Evolutionary conservation across 2,888 invertebrate genomes (phyloP).

Genomic region (Ditula angustiorana): DNA sequence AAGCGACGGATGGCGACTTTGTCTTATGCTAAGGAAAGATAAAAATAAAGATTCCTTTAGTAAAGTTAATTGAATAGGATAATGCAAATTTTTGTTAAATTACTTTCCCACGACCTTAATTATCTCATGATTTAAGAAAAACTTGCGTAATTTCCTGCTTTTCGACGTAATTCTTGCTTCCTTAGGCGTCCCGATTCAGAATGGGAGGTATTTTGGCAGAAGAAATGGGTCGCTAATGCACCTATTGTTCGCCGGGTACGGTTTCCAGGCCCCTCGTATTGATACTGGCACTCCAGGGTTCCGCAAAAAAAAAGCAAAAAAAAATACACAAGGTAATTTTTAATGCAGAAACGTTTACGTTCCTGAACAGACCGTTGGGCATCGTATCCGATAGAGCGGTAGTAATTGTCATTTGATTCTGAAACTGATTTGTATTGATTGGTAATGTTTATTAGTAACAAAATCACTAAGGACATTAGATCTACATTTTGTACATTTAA

Average conservation of each 20-base stretch:
- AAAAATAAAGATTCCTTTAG: too few relatives aligned
- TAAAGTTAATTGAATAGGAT: too few relatives aligned
- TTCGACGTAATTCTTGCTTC: neutral
- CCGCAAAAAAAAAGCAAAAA: neutral
- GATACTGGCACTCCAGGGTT: constrained; percentile 10
- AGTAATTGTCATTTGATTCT: too few relatives aligned
- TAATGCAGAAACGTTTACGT: too few relatives aligned
- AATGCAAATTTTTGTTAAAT: neutral
- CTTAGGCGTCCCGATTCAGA: constrained; percentile 8
- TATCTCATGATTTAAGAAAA: neutral
- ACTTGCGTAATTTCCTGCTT: constrained; percentile 8
- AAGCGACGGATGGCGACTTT: too few relatives aligned
- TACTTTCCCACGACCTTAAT: neutral
- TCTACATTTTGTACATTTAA: too few relatives aligned
- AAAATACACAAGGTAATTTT: neutral
- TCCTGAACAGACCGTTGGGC: too few relatives aligned
- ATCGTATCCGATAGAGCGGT: too few relatives aligned
- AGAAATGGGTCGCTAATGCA: constrained; percentile 39
- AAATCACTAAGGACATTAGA: too few relatives aligned
- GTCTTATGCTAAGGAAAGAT: too few relatives aligned
- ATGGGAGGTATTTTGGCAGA: constrained; percentile 31
- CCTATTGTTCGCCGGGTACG: constrained; percentile 33
- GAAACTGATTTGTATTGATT: too few relatives aligned
- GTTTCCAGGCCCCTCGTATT: constrained; percentile 31
- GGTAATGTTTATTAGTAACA: too few relatives aligned